Base-by-base conservation (phyloP, 1,140 invertebrate species). In the Aporrectodea caliginosa region DNA sequence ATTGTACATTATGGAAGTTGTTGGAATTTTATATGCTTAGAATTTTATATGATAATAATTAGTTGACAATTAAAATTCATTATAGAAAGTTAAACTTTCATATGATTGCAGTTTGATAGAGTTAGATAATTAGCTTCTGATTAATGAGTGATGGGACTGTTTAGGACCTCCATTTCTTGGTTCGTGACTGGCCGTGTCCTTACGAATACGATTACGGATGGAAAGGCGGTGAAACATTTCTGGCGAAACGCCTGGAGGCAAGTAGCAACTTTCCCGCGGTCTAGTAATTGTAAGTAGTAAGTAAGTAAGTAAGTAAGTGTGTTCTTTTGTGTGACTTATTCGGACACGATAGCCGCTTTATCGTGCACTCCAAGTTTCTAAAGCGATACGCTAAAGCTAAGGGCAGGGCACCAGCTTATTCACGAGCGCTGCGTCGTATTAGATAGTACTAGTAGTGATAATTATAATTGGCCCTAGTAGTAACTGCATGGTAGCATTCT, bases 151-250 rank as follows among this genome's bases (percentile, higher is more conserved):
- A 12, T 58, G 6, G 6, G 6, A 22, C 6, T 58, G 43, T 12
- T 12, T 58, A 58, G 43, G 43, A 58, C 84, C 90, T 99, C 35
- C 93, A 96, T 84, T 99, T 99, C 88, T 91, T 99, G 2, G 94
- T 99, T 0, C 90, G 98, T 78, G 98, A 99, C 89, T 99, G 98
- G 98, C 95, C 95, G 88, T 99, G 95, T 88, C 97, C 97, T 0
- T 99, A 99, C 88, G 97, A 99, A 88, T 94, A 94, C 2, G 89
- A 92, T 12, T 99, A 98, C 89, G 98, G 98, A 0, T 90, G 92
- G 0, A 89, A 93, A 0, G 98, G 98, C 22, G 98, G 98, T 0
- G 90, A 92, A 81, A 90, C 92, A 83, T 93, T 99, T 69, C 89
- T 99, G 14, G 92, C 95, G 82, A 91, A 93, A 84, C 91, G 97